Evolutionary conservation across 1,140 invertebrate genomes (phyloP).

Genomic region (Ptiloglossa arizonensis): DNA sequence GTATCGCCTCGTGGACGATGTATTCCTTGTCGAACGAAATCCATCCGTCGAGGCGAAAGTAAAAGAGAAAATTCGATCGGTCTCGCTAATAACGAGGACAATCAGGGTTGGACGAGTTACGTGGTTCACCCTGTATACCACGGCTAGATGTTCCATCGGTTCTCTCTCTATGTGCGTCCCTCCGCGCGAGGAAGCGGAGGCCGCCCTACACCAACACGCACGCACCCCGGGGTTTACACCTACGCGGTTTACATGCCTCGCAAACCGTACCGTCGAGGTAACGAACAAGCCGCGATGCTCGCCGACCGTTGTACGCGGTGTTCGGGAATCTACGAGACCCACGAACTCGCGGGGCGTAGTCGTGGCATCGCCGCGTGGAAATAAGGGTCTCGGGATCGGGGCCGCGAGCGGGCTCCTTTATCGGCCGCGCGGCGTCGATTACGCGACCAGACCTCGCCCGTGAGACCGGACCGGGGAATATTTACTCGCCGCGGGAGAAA

Average conservation of each 20-base stretch:
- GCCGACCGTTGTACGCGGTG: conserved; percentile 41
- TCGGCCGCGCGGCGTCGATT: not conserved
- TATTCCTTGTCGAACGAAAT: too few relatives aligned
- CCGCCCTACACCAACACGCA: conserved; percentile 47
- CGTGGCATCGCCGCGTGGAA: not conserved
- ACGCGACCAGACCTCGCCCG: not conserved
- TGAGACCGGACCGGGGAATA: not conserved
- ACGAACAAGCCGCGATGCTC: conserved; percentile 46
- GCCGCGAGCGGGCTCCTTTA: not conserved
- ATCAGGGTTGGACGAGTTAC: not conserved
- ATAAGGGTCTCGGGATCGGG: not conserved
- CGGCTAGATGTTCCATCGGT: conserved; percentile 43
- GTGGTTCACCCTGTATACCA: conserved; percentile 47
- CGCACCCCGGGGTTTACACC: conserved; percentile 55
- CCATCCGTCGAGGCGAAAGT: too few relatives aligned
- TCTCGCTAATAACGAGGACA: not conserved
- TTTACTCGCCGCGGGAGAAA: not conserved
- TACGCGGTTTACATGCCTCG: conserved; percentile 59
- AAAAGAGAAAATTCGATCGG: too few relatives aligned
- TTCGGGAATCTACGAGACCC: conserved; percentile 49
- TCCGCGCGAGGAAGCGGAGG: conserved; percentile 50
- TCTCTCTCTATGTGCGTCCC: conserved; percentile 28
- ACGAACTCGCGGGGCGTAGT: conserved; percentile 16
- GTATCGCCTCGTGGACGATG: too few relatives aligned
- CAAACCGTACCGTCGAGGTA: conserved; percentile 51